These are phyloP conservation scores for Apodemia mormo DNA, from an alignment of 2,888 invertebrate species.

Conservation along the genomic window DNA sequence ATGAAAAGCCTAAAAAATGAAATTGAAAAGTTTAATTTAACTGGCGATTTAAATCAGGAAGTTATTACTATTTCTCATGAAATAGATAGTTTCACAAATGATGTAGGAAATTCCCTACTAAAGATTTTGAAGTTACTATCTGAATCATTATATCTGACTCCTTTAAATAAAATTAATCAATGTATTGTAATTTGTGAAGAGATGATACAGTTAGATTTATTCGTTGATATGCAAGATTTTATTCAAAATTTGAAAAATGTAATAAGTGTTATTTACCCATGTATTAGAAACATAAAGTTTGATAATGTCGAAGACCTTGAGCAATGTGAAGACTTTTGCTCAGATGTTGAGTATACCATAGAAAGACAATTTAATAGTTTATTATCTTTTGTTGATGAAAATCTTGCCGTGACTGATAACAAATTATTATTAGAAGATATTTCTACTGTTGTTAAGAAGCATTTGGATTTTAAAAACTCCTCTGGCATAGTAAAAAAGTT, in stretches of 20 bases:
- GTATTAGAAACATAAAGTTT: not conserved
- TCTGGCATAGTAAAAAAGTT: not conserved
- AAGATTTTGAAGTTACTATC: not conserved
- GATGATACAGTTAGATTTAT: not conserved
- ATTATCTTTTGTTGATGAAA: not conserved
- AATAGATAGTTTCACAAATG: not conserved
- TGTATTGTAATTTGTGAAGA: not conserved
- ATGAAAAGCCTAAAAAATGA: not conserved
- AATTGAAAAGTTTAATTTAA: not conserved
- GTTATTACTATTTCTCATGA: not conserved
- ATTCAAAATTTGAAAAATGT: not conserved
- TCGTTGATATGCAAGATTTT: not conserved
- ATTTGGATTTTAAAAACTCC: not conserved
- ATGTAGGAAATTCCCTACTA: not conserved
- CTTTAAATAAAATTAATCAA: not conserved
- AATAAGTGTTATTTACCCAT: not conserved
- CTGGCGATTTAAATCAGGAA: not conserved
- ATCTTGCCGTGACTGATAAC: not conserved
- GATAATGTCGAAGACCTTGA: not conserved
- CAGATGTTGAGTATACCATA: not conserved
- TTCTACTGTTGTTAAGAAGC: not conserved
- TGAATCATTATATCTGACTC: not conserved
- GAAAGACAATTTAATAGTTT: not conserved
- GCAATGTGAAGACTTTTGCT: not conserved
- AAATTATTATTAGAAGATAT: not conserved